A percentile compares a stretch with the other conserved stretches of the same genome.
phyloP scores from a whole-genome alignment of 2,888 invertebrate species.

The Antheraea yamamai region DNA sequence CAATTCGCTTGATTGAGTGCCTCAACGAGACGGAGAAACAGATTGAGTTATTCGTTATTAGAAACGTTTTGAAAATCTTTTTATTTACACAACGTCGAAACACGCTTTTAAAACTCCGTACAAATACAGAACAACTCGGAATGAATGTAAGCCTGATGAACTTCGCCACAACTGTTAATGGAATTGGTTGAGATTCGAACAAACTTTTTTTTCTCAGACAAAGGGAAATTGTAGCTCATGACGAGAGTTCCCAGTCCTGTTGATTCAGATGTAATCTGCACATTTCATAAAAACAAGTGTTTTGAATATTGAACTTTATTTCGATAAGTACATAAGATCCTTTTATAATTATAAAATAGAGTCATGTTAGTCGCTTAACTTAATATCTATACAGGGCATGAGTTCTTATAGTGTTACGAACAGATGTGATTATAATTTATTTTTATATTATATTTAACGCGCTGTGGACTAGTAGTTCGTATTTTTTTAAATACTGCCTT shows the following conservation, averaged over 20 bases:
- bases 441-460: too few species aligned
- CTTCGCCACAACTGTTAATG: slow-evolving; percentile 56
- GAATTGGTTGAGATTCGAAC: slow-evolving; percentile 50
- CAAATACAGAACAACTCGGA: slow-evolving; percentile 48
- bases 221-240: slow-evolving; percentile 42
- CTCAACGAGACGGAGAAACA: slow-evolving; percentile 41
- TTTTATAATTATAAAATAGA: neutral
- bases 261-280: slow-evolving; percentile 27
- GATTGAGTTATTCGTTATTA: slow-evolving; percentile 51
- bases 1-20: slow-evolving; percentile 68
- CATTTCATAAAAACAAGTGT: neutral
- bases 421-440: too few species aligned
- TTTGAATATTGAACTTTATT: neutral
- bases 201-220: slow-evolving; percentile 45
- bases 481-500: too few species aligned
- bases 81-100: slow-evolving; percentile 38
- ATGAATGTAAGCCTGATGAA: slow-evolving; percentile 54
- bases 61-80: slow-evolving; percentile 44
- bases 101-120: slow-evolving; percentile 43
- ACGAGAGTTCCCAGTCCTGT: slow-evolving; percentile 30
- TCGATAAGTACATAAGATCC: neutral
- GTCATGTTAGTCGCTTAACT: neutral
- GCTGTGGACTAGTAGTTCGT: too few species aligned
- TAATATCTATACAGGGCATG: neutral
- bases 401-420: too few species aligned